These are phyloP conservation scores for Manis crassicaudata DNA, from an alignment of 2,797 vertebrate genomes.

Conservation along the genomic window DNA sequence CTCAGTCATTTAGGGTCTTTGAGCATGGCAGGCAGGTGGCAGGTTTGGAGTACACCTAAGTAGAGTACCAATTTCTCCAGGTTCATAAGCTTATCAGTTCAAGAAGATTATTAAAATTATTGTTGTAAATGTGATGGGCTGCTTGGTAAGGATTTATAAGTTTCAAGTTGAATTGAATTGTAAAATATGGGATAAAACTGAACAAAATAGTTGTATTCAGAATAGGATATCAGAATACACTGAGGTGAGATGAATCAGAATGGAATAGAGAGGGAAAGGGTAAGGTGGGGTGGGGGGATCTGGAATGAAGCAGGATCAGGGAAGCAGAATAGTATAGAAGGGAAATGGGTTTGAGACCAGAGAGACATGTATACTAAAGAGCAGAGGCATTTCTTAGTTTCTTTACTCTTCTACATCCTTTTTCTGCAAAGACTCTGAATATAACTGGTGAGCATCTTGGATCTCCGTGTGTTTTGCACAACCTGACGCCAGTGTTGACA, in stretches of 20 bases:
- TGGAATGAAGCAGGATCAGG: neutral
- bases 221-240: neutral
- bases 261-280: neutral
- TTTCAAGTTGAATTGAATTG: neutral
- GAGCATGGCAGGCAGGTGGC: neutral
- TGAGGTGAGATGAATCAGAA: neutral
- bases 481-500: conserved; percentile 49
- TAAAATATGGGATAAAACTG: neutral
- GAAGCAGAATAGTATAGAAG: neutral
- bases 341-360: neutral
- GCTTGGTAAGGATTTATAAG: neutral
- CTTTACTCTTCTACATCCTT: neutral
- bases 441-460: conserved; percentile 27
- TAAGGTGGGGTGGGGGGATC: neutral
- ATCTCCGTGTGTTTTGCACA: conserved; percentile 42
- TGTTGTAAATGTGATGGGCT: neutral
- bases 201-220: neutral
- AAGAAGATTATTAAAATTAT: neutral
- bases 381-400: neutral
- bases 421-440: neutral
- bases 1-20: neutral
- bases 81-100: neutral
- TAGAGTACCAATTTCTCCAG: neutral
- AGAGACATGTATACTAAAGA: neutral
- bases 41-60: neutral